Percentiles rank a stretch among this genome's conserved stretches.
Evolutionary conservation across 1,140 invertebrate species (phyloP).

Genomic region (Zaprionus gabonicus): DNA sequence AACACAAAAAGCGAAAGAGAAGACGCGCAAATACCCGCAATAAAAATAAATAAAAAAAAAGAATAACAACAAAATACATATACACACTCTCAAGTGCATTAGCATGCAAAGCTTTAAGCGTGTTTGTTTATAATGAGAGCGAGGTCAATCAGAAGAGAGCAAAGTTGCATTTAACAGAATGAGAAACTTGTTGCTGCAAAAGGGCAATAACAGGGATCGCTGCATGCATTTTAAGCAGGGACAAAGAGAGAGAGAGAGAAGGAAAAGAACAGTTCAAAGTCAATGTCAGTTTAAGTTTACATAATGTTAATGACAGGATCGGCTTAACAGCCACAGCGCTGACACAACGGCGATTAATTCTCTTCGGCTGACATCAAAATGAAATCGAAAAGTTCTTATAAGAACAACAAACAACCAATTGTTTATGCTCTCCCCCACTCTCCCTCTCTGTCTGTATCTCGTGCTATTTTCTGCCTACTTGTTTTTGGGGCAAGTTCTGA

Average conservation of each 20-base stretch:
- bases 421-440: constrained; percentile 35
- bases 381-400: constrained; percentile 33
- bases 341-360: not conserved
- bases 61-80: not conserved
- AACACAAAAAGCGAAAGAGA: constrained; percentile 25
- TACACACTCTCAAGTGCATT: constrained; percentile 19
- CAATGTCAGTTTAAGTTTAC: not conserved
- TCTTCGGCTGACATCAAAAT: constrained; percentile 3
- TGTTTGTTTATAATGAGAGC: constrained; percentile 37
- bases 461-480: constrained; percentile 52
- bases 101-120: constrained; percentile 28
- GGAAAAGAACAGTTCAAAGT: not conserved
- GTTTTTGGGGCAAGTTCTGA: constrained; percentile 65
- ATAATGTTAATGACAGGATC: constrained; percentile 6
- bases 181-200: constrained; percentile 23
- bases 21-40: constrained; percentile 26
- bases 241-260: too few relatives aligned
- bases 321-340: not conserved
- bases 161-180: constrained; percentile 11
- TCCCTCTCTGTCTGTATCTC: constrained; percentile 18
- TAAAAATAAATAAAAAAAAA: constrained; percentile 14
- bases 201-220: constrained; percentile 10
- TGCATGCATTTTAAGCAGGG: constrained; percentile 7
- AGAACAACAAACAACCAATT: constrained; percentile 29
- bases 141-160: constrained; percentile 1